phyloP scores from a whole-genome alignment of 2,888 invertebrate species.

The Dryocosmus kuriphilus region DNA sequence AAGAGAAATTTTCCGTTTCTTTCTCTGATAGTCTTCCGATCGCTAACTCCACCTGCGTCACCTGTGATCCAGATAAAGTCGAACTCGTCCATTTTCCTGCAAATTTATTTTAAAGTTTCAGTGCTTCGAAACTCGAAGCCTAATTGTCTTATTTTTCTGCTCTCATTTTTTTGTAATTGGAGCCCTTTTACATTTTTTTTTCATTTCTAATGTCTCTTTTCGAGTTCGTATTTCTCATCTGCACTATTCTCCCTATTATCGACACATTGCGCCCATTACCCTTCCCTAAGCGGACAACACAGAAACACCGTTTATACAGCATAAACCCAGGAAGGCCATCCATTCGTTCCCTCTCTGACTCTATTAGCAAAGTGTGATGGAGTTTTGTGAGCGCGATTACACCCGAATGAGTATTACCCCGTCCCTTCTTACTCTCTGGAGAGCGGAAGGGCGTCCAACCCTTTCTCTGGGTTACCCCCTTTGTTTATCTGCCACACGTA shows the following conservation, averaged over 20 bases:
- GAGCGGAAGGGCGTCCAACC: constrained; percentile 67
- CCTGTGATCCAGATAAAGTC: background rate
- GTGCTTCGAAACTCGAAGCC: background rate
- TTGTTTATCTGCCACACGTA: constrained; percentile 56
- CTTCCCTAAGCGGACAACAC: constrained; percentile 58
- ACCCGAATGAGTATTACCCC: constrained; percentile 77
- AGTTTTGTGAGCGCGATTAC: constrained; percentile 78
- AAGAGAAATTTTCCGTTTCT: constrained; percentile 63
- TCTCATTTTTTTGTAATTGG: background rate
- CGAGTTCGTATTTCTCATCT: constrained; percentile 17
- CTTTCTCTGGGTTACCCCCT: constrained; percentile 64
- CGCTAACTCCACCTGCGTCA: constrained; percentile 68
- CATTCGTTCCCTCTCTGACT: constrained; percentile 69
- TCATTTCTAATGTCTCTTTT: background rate
- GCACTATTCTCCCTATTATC: constrained; percentile 57
- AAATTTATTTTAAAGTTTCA: background rate
- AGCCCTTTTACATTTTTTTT: background rate
- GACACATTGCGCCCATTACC: constrained; percentile 66
- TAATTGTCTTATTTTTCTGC: background rate
- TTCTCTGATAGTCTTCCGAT: constrained; percentile 72
- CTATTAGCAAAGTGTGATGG: constrained; percentile 78
- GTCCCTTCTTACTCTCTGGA: constrained; percentile 56
- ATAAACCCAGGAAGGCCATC: constrained; percentile 68
- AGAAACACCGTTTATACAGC: constrained; percentile 64
- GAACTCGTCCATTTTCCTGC: background rate